Base-by-base conservation (phyloP, 2,888 invertebrate genomes). In the Formica aserva region DNA sequence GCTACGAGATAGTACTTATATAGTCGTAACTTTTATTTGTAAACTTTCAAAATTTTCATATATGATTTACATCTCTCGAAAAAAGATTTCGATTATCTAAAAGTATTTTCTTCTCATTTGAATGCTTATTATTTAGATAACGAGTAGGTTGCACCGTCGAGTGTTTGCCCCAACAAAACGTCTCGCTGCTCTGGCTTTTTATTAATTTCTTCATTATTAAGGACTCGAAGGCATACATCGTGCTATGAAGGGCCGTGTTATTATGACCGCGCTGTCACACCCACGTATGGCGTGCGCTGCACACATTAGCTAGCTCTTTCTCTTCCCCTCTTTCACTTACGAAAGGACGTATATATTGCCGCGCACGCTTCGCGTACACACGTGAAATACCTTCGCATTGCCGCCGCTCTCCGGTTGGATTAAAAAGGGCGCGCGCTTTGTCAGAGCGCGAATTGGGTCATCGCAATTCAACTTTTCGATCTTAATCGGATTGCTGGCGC, bases 281-380 rank as follows among this genome's bases (percentile, higher is more conserved):
- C 94, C 92, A 92, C 92, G 91, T 93, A 92, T 94, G 88, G 92
- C 93, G 92, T 93, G 93, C 88, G 88, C 89, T 87, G 84, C 87
- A 89, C 90, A 89, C 91, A 90, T 90, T 92, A 89, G 83, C 88
- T 45, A 85, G 80, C 85, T 86, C 78, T 55, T 83, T 72, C 84
- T 82, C 69, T 80, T 76, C 88, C 87, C 63, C 26, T 45, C 55
- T 57, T 60, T 72, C 77, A 38, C 41, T 88, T 83, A 88, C 67
- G 74, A 65, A 82, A 63, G 76, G 84, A 87, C 72, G 86, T 78
- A 87, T 84, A 66, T 66, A 66, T 66, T 63, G 76, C 26, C 48
- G 26, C 82, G 74, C 76, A 55, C 67, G 35, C 41, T 41, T 52
- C 57, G 78, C 81, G 57, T 60, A 52, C 38, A 52, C 72, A 69